Base-by-base conservation (phyloP, 2,888 invertebrate species). In the Diachrysia chrysitis region DNA sequence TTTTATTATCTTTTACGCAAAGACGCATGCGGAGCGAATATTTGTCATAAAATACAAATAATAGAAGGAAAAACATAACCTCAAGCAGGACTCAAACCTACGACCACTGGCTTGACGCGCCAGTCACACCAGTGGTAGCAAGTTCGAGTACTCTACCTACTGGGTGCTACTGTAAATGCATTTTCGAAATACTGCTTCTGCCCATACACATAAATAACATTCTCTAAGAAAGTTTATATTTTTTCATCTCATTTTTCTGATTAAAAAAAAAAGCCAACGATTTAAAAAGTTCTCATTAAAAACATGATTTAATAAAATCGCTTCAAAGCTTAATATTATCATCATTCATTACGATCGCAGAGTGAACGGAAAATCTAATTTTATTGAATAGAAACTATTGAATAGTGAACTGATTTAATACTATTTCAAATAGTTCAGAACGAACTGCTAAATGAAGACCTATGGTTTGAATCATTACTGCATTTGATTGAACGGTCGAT, bases 341-440 rank as follows among this genome's bases (percentile, higher is more conserved):
- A n/a, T n/a, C 6, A 51, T 4, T 68, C 5, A 16, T 72, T 60
- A 60, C 17, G 17, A 35, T 46, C 5, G 0, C 32, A 1, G 2
- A 16, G 23, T 56, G 58, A 57, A 53, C 53, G 32, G 35, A 61
- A 51, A 69, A 64, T 60, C 46, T 58, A 75, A 70, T 66, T 53
- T 25, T 17, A 17, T 37, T 65, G 19, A 69, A 73, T 58, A 29
- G 55, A 56, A 35, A 48, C 53, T 51, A 21, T 37, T 71, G 42
- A 76, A 71, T 67, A 14, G 60, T 10, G 16, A 0, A 63, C 61
- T 76, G 68, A 76, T 74, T 74, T 63, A 46, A 58, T 58, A 37
- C 46, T 63, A 51, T 12, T 12, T 29, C 1, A 46, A 21, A 63
- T 58, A 61, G 66, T 51, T 71, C 61, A 63, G 76, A 21, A 51